Conservation (phyloP, 1,140 invertebrate genomes). For the Penaeus vannamei region DNA sequence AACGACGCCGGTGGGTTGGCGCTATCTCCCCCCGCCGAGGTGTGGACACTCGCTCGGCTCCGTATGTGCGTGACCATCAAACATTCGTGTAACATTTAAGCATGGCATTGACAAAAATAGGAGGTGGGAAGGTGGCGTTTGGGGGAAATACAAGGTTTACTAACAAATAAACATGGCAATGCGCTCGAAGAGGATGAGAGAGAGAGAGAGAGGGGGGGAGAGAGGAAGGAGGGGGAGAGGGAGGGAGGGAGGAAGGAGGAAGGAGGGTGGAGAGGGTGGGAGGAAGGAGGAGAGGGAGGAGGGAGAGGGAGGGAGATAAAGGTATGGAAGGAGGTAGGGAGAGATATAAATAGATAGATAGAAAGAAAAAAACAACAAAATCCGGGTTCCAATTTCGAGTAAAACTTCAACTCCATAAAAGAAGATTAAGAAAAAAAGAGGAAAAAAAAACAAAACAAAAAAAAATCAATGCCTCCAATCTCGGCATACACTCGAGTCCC, state of each 20-base stretch:
- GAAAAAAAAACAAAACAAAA: no score
- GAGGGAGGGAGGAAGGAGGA: slow-evolving; percentile 23
- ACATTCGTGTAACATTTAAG: slow-evolving; percentile 53
- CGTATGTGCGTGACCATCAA: slow-evolving; percentile 33
- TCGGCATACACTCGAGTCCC: neutral
- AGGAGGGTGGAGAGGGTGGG: slow-evolving; percentile 22
- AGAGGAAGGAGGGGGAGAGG: slow-evolving; percentile 2
- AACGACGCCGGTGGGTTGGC: neutral
- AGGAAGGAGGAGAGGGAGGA: slow-evolving; percentile 26
- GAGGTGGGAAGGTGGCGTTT: neutral
- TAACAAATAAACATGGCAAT: neutral
- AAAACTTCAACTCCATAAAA: no score
- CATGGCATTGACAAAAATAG: slow-evolving; percentile 51
- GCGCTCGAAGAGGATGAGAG: neutral
- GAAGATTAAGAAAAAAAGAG: no score
- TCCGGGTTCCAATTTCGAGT: neutral
- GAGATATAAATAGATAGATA: neutral
- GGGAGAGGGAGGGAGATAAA: neutral
- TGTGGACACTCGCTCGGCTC: neutral
- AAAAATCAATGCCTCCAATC: no score
- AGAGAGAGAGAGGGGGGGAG: neutral
- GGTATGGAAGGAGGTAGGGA: neutral
- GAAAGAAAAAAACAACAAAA: neutral
- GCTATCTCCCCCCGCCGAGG: neutral
- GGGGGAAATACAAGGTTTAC: no score